phyloP scores from a whole-genome alignment of 2,113 vertebrate genomes.

The Gulo gulo region DNA sequence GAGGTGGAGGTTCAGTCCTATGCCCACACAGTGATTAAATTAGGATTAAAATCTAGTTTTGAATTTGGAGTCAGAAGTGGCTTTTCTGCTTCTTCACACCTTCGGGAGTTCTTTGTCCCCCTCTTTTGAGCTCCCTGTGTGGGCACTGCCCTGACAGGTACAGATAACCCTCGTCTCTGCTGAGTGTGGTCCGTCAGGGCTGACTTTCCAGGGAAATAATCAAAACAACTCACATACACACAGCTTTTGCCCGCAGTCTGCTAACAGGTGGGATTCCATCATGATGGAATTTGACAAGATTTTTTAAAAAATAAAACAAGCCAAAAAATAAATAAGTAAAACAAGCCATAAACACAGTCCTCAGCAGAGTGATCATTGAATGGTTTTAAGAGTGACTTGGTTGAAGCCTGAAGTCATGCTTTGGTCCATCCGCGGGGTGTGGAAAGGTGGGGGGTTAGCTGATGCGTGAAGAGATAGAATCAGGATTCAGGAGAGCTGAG shows the following conservation, averaged over 20 bases:
- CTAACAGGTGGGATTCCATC: neutral
- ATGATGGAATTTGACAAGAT: neutral
- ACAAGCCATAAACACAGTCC: neutral
- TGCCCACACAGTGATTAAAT: neutral
- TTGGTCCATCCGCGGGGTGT: neutral
- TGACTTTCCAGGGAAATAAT: neutral
- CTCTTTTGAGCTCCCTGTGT: neutral
- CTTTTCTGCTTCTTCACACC: slow-evolving; percentile 23
- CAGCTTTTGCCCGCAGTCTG: neutral
- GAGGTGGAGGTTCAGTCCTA: neutral
- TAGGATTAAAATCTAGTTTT: slow-evolving; percentile 22
- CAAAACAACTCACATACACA: neutral
- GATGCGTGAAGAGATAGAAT: neutral
- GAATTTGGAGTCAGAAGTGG: slow-evolving; percentile 41
- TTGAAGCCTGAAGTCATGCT: neutral
- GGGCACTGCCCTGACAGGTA: neutral
- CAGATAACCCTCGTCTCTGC: neutral
- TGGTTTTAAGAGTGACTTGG: neutral
- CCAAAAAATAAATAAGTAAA: no score
- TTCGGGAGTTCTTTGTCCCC: neutral
- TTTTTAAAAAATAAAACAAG: neutral
- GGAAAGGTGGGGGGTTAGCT: neutral
- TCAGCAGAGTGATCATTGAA: neutral
- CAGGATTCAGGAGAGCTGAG: neutral
- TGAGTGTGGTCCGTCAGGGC: neutral